Conservation (phyloP, 2,888 invertebrate species). For the Brachypterus glaber region DNA sequence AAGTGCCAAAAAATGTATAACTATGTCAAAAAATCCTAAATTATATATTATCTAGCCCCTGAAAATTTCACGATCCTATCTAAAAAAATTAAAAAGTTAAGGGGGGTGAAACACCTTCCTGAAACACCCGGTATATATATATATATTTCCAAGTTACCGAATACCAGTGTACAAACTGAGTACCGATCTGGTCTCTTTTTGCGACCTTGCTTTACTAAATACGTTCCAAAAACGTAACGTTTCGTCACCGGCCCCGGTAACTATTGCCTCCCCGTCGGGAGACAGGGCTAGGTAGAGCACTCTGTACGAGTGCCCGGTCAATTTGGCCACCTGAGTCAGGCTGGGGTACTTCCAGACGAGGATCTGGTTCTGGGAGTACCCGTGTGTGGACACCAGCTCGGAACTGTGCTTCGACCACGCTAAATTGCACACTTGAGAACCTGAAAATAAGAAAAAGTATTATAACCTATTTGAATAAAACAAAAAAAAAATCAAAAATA, state of each 20-base stretch:
- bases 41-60: too few relatives aligned
- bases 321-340: slow-evolving; percentile 90
- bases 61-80: too few relatives aligned
- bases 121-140: too few relatives aligned
- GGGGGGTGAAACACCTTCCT: too few relatives aligned
- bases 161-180: slow-evolving; percentile 86
- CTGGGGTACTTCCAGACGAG: slow-evolving; percentile 99
- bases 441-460: slow-evolving; percentile 39
- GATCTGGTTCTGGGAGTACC: slow-evolving; percentile 98
- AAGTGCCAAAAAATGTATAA: too few relatives aligned
- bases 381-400: slow-evolving; percentile 95
- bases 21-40: too few relatives aligned
- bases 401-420: slow-evolving; percentile 99
- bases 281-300: slow-evolving; percentile 94
- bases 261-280: slow-evolving; percentile 97
- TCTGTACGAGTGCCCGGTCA: slow-evolving; percentile 93
- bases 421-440: slow-evolving; percentile 95
- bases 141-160: too few relatives aligned
- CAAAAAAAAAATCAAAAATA: too few relatives aligned
- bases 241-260: slow-evolving; percentile 97
- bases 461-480: slow-evolving; percentile 5
- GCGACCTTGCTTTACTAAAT: slow-evolving; percentile 92
- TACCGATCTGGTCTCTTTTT: slow-evolving; percentile 88
- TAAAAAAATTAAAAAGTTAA: too few relatives aligned
- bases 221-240: slow-evolving; percentile 98